A percentile compares a stretch with the other conserved stretches of the same genome.
Evolutionary conservation across 2,113 vertebrate genomes (phyloP).

Genomic region (Phaethon lepturus): DNA sequence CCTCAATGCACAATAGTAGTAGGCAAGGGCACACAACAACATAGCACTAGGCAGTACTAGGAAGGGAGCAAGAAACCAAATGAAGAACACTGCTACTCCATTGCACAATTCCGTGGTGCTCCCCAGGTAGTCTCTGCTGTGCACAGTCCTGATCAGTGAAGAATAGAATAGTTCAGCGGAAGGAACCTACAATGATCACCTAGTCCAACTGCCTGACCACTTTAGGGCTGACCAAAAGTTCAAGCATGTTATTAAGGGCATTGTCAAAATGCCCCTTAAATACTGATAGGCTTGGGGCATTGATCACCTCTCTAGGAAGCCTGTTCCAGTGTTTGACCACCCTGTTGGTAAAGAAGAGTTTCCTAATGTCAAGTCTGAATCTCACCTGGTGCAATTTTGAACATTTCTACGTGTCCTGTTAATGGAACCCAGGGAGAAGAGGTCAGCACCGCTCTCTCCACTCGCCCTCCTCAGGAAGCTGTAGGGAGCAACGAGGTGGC

Average conservation of each 20-base stretch:
- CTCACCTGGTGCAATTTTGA: not conserved
- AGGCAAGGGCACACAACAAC: not conserved
- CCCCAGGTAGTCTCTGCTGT: rapidly evolving
- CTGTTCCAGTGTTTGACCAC: too few species aligned
- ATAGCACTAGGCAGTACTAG: not conserved
- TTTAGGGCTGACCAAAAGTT: not conserved
- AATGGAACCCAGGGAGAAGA: not conserved
- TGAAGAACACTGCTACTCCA: not conserved
- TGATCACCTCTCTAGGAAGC: too few species aligned
- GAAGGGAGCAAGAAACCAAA: not conserved
- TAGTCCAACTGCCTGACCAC: not conserved
- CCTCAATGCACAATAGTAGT: not conserved
- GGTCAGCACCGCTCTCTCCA: not conserved
- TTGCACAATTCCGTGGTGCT: not conserved
- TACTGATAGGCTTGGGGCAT: too few species aligned
- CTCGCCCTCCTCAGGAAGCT: not conserved
- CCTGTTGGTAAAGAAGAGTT: too few species aligned
- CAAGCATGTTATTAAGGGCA: not conserved
- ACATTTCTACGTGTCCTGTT: rapidly evolving
- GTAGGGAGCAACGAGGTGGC: not conserved
- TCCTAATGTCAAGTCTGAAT: not conserved
- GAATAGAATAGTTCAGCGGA: not conserved
- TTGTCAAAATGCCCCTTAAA: not conserved
- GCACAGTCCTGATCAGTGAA: not conserved
- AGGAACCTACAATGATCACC: not conserved